A percentile compares a stretch with the other conserved stretches of the same genome.
Evolutionary conservation across 2,888 invertebrate species (phyloP).

Genomic region (Halictus ligatus): DNA sequence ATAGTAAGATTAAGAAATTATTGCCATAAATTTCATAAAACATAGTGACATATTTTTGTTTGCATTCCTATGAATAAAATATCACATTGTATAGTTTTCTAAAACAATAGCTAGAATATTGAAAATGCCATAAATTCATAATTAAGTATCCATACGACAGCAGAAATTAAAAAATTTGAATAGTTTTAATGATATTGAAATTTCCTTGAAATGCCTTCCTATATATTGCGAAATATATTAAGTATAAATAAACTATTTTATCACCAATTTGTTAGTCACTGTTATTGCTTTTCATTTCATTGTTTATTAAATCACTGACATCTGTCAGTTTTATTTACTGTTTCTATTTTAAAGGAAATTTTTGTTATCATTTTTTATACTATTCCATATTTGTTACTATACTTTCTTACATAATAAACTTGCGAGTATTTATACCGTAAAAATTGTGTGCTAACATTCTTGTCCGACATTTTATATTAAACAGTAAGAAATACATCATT

Average conservation of each 20-base stretch:
- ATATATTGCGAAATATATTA: not conserved
- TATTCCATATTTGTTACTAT: not conserved
- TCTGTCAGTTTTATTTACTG: not conserved
- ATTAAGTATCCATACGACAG: constrained; percentile 24
- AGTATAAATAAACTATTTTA: not conserved
- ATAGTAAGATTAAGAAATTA: constrained; percentile 30
- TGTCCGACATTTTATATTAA: not conserved
- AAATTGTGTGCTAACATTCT: not conserved
- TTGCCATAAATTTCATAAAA: constrained; percentile 32
- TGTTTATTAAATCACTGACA: not conserved
- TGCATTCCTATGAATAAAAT: constrained; percentile 34
- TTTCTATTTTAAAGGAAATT: not conserved
- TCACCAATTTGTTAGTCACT: not conserved
- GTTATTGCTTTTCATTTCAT: constrained; percentile 3
- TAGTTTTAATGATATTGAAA: not conserved
- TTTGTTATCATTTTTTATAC: not conserved
- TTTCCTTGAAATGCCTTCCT: constrained; percentile 22
- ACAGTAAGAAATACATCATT: not conserved
- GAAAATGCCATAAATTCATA: constrained; percentile 32
- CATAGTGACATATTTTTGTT: constrained; percentile 52
- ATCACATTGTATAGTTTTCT: constrained; percentile 35
- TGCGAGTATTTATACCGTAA: not conserved
- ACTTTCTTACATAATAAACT: not conserved
- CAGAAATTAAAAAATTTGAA: constrained; percentile 36
- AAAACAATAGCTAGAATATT: constrained; percentile 35